phyloP scores from a whole-genome alignment of 2,797 vertebrate species.

The Malurus splendens region DNA sequence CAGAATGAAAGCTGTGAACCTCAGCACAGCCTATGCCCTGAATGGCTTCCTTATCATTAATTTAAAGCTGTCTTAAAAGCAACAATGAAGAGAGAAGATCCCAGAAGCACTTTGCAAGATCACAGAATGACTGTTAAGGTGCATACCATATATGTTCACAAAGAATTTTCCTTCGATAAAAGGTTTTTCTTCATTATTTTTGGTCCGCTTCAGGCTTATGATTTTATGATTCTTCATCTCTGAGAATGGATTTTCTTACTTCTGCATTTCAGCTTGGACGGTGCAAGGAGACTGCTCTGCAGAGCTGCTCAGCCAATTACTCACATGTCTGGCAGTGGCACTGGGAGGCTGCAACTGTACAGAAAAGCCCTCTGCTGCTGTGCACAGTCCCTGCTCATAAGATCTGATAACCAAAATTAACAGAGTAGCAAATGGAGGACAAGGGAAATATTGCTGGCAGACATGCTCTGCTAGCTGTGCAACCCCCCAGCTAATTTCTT shows the following conservation, averaged over 20 bases:
- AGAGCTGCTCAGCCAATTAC: slow-evolving; percentile 47
- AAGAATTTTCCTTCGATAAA: background rate
- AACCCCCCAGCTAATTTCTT: background rate
- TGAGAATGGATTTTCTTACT: background rate
- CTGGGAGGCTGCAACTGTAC: slow-evolving; percentile 22
- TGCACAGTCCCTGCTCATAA: slow-evolving; percentile 24
- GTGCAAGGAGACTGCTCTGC: slow-evolving; percentile 45
- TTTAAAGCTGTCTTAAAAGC: slow-evolving; percentile 37
- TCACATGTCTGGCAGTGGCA: slow-evolving; percentile 33
- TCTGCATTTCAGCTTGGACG: background rate
- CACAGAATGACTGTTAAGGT: background rate
- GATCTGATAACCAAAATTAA: slow-evolving; percentile 14
- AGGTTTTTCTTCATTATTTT: background rate
- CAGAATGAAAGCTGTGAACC: slow-evolving; percentile 43
- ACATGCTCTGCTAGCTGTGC: background rate
- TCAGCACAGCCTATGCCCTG: background rate
- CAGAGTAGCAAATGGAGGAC: slow-evolving; percentile 23
- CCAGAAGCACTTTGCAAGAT: background rate
- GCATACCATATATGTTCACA: background rate
- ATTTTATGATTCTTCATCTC: slow-evolving; percentile 2
- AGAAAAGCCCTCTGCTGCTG: slow-evolving; percentile 48
- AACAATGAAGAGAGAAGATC: background rate
- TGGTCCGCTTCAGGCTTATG: background rate
- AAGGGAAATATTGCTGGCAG: slow-evolving; percentile 6
- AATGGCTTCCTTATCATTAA: slow-evolving; percentile 47